phyloP scores from a whole-genome alignment of 35 echinoderm and acorn worm species.

The Stichopus chloronotus region DNA sequence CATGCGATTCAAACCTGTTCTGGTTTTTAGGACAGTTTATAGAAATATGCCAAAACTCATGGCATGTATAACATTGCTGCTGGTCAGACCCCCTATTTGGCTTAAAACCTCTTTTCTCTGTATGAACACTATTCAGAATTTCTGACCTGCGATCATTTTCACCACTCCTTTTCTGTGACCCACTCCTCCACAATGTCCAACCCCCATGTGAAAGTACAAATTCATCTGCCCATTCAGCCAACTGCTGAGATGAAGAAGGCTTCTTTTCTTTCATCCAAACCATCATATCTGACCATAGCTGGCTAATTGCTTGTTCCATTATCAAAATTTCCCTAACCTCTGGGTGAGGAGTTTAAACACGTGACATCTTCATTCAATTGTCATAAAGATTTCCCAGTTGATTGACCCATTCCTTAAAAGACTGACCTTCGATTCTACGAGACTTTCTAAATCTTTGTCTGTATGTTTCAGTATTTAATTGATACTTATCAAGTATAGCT shows the following conservation, averaged over 20 bases:
- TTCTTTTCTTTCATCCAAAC: constrained; percentile 21
- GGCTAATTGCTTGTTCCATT: constrained; percentile 25
- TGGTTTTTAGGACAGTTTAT: neutral
- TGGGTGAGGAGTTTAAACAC: neutral
- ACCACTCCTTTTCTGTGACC: neutral
- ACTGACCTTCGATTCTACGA: neutral
- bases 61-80: neutral
- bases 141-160: neutral
- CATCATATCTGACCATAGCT: neutral
- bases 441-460: constrained; percentile 13
- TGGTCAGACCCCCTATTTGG: neutral
- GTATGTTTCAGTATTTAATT: neutral
- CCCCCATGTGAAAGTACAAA: constrained; percentile 16
- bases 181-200: neutral
- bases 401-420: constrained; percentile 12
- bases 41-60: neutral
- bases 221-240: neutral
- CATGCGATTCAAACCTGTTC: neutral
- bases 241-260: constrained; percentile 10
- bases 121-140: neutral
- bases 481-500: constrained; percentile 16
- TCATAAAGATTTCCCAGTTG: neutral
- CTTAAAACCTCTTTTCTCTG: neutral
- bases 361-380: constrained; percentile 9
- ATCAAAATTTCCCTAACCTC: neutral